Conservation (phyloP, 2,113 vertebrate species). For the Saccopteryx bilineata region DNA sequence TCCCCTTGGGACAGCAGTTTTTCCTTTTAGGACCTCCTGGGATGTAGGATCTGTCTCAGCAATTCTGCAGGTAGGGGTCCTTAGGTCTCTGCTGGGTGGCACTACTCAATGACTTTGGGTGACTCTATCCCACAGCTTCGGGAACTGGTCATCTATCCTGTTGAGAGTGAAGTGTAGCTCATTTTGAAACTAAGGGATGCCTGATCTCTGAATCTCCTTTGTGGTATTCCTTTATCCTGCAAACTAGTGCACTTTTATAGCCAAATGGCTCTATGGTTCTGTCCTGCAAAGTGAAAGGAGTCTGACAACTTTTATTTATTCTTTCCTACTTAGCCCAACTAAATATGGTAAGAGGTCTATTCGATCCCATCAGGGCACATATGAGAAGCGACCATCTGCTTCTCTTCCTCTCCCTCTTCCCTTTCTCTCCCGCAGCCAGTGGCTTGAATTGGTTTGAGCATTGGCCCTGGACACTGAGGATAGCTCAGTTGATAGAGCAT, state of each 20-base stretch:
- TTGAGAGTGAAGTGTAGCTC: background rate
- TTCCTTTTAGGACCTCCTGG: no score
- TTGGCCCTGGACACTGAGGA: no score
- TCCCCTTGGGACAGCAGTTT: no score
- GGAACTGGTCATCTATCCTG: background rate
- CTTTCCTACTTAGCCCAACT: background rate
- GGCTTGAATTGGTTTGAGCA: no score
- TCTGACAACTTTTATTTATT: background rate
- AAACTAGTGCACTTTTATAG: background rate
- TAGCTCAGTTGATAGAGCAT: no score
- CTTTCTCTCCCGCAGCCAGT: no score
- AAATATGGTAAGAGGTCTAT: background rate
- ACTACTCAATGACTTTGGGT: background rate
- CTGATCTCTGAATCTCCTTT: background rate
- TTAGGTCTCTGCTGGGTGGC: background rate
- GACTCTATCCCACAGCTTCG: background rate
- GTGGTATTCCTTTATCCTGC: background rate
- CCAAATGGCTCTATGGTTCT: background rate
- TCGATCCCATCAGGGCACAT: no score
- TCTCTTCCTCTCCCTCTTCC: no score
- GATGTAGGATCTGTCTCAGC: background rate
- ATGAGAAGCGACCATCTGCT: no score
- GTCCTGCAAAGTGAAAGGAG: background rate
- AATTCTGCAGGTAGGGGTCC: background rate
- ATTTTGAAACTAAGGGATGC: background rate